A percentile compares a stretch with the other conserved stretches of the same genome.
Evolutionary conservation across 2,888 invertebrate species (phyloP).

Genomic region (Uloborus plumipes): DNA sequence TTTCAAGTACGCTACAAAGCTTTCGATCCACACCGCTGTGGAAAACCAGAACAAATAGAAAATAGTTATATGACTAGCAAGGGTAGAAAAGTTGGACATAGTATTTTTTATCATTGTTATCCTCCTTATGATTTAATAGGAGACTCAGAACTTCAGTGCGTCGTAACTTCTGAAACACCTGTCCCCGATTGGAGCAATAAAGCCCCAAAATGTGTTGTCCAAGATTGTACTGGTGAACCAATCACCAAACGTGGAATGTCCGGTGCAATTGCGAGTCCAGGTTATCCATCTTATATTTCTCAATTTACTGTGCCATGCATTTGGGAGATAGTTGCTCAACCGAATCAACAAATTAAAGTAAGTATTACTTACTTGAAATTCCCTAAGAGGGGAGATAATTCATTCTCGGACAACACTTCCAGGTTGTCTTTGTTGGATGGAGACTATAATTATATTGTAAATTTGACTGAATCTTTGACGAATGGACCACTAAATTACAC

Average conservation of each 20-base stretch:
- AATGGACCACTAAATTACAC: slow-evolving; percentile 50
- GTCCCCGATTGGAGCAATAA: slow-evolving; percentile 54
- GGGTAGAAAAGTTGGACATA: slow-evolving; percentile 48
- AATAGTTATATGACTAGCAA: slow-evolving; percentile 40
- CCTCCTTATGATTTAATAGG: slow-evolving; percentile 59
- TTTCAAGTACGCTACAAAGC: slow-evolving; percentile 63
- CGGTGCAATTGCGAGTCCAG: slow-evolving; percentile 58
- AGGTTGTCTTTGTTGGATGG: slow-evolving; percentile 50
- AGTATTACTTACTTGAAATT: slow-evolving; percentile 43
- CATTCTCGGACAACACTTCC: slow-evolving; percentile 35
- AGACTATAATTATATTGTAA: slow-evolving; percentile 28
- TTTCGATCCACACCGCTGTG: slow-evolving; percentile 54
- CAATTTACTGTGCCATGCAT: slow-evolving; percentile 34
- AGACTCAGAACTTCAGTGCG: slow-evolving; percentile 34
- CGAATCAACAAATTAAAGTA: slow-evolving; percentile 51
- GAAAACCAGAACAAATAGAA: slow-evolving; percentile 38
- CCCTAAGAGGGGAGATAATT: slow-evolving; percentile 29
- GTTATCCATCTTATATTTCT: slow-evolving; percentile 44
- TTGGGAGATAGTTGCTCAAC: slow-evolving; percentile 55
- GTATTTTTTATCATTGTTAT: slow-evolving; percentile 50
- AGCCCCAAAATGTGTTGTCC: slow-evolving; percentile 51
- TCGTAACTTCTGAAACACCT: slow-evolving; percentile 35
- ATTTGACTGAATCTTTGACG: slow-evolving; percentile 34
- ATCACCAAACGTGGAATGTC: slow-evolving; percentile 19
- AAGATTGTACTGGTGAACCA: slow-evolving; percentile 43